phyloP scores from a whole-genome alignment of 2,113 vertebrate species.

The Alexandromys fortis region DNA sequence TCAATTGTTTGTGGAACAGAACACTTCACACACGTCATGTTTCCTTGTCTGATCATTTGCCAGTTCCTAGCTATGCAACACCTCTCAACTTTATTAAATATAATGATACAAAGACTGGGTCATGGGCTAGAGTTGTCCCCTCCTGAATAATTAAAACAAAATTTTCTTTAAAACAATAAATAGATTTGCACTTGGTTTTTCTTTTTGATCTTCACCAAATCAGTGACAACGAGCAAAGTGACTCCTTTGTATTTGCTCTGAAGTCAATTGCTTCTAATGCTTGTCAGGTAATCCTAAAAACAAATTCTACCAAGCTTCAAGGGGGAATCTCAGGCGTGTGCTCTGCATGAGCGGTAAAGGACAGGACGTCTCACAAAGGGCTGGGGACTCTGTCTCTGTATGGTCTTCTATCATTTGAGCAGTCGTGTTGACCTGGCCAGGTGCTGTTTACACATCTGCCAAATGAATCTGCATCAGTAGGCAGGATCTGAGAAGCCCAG shows the following conservation, averaged over 20 bases:
- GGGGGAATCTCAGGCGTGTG: constrained; percentile 26
- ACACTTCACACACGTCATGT: background rate
- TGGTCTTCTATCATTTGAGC: background rate
- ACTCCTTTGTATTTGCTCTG: constrained; percentile 55
- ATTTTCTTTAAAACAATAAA: constrained; percentile 62
- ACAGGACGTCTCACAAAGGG: constrained; percentile 23
- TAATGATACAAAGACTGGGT: constrained; percentile 44
- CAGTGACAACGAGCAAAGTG: constrained; percentile 62
- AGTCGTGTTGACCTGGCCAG: background rate
- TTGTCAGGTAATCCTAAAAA: constrained; percentile 75
- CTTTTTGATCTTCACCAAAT: constrained; percentile 69
- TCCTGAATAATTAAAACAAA: constrained; percentile 64
- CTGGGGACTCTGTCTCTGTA: background rate
- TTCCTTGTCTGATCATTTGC: constrained; percentile 62
- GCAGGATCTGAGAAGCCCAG: background rate
- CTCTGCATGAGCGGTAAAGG: constrained; percentile 17
- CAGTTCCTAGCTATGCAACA: background rate
- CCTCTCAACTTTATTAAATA: constrained; percentile 54
- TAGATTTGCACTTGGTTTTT: constrained; percentile 61
- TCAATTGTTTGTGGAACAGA: constrained; percentile 12
- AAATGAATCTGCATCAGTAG: background rate
- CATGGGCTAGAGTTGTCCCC: background rate
- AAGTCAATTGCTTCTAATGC: constrained; percentile 72
- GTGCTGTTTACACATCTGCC: background rate
- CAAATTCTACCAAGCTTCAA: constrained; percentile 60